Conservation (phyloP, 2,797 vertebrate genomes). For the Oreochromis grahami region DNA sequence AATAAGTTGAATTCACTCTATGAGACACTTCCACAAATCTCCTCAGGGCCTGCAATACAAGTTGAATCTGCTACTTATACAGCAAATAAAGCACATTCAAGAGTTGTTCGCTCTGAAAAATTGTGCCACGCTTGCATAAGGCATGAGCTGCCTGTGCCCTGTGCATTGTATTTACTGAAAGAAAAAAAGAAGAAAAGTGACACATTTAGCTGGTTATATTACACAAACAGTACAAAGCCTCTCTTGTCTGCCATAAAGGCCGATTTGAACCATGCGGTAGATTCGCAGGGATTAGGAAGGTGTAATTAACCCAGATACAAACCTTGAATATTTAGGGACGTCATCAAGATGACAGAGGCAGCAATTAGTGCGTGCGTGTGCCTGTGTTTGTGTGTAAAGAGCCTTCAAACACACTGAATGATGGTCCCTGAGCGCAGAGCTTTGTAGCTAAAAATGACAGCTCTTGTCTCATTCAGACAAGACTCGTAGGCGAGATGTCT, state of each 20-base stretch:
- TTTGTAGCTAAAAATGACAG: constrained; percentile 54
- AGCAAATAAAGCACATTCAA: background rate
- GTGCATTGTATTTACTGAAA: background rate
- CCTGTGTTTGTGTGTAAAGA: constrained; percentile 5
- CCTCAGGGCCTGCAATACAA: background rate
- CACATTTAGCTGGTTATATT: background rate
- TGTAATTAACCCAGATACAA: constrained; percentile 58
- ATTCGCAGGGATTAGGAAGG: constrained; percentile 34
- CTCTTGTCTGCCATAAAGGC: constrained; percentile 6
- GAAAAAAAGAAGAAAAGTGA: background rate
- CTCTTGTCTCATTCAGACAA: constrained; percentile 49
- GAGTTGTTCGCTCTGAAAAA: background rate
- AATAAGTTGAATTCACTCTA: background rate
- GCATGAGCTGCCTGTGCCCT: background rate
- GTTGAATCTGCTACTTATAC: background rate
- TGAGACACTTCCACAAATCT: background rate
- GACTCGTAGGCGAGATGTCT: constrained; percentile 48
- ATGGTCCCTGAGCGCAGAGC: constrained; percentile 30
- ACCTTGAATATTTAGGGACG: constrained; percentile 46
- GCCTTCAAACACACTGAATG: constrained; percentile 27
- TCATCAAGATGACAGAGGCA: constrained; percentile 30
- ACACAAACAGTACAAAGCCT: constrained; percentile 4
- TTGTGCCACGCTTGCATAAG: background rate
- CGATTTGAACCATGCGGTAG: background rate
- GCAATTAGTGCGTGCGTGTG: constrained; percentile 33